phyloP scores from a whole-genome alignment of 2,113 vertebrate genomes.

The Anser cygnoides region DNA sequence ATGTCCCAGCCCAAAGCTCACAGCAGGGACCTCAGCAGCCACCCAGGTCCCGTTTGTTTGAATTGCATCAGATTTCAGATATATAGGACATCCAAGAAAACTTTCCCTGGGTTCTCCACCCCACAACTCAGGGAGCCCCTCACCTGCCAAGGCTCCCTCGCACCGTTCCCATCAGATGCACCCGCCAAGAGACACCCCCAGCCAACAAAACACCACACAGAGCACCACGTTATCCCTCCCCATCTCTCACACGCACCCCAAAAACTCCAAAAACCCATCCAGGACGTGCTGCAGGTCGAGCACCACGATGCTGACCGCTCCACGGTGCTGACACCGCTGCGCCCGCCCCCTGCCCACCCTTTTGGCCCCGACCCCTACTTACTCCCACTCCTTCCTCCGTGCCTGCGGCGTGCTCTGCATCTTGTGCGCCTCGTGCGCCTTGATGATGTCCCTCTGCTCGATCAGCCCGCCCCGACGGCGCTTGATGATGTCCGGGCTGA shows the following conservation, averaged over 20 bases:
- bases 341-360: accelerated
- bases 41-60: too few relatives aligned
- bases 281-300: not conserved
- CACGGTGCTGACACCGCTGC: accelerated
- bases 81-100: not conserved
- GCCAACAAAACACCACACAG: accelerated
- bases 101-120: not conserved
- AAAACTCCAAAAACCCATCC: not conserved
- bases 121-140: accelerated
- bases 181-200: accelerated
- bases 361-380: slow-evolving; percentile 72
- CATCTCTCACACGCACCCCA: accelerated
- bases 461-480: slow-evolving; percentile 91
- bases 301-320: accelerated
- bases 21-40: not conserved
- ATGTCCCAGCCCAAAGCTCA: not conserved
- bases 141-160: not conserved
- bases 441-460: slow-evolving; percentile 95
- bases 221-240: accelerated
- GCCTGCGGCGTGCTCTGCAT: slow-evolving; percentile 98
- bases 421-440: slow-evolving; percentile 95
- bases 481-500: slow-evolving; percentile 92
- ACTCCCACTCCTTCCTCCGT: slow-evolving; percentile 97
- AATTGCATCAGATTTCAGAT: not conserved
- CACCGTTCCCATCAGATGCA: accelerated